Percentiles rank a stretch among this genome's conserved stretches.
Evolutionary conservation across 2,888 invertebrate species (phyloP).

Genomic region (Caenorhabditis wallacei): DNA sequence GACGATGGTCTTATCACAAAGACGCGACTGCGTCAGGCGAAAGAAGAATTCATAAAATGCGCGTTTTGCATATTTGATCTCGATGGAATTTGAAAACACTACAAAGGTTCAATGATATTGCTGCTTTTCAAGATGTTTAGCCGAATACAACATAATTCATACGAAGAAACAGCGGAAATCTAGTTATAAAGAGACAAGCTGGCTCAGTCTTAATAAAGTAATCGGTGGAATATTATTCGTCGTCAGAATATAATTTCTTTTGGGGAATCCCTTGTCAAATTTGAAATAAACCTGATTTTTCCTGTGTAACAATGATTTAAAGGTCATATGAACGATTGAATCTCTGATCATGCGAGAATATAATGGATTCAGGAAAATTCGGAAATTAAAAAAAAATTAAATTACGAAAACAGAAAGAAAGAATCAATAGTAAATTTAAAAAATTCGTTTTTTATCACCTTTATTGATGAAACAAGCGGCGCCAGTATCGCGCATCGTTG

Average conservation of each 20-base stretch:
- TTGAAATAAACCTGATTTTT: slow-evolving; percentile 27
- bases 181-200: too few species aligned
- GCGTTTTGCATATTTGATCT: slow-evolving; percentile 62
- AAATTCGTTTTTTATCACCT: too few species aligned
- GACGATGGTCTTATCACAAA: slow-evolving; percentile 15
- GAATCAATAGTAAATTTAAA: too few species aligned
- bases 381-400: too few species aligned
- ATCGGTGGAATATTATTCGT: too few species aligned
- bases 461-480: not conserved
- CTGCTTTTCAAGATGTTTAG: too few species aligned
- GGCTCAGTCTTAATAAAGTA: too few species aligned
- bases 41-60: slow-evolving; percentile 48
- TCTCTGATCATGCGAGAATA: slow-evolving; percentile 21
- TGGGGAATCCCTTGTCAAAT: slow-evolving; percentile 36
- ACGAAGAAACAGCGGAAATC: too few species aligned
- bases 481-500: not conserved
- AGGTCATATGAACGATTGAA: slow-evolving; percentile 37
- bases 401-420: too few species aligned
- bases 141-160: too few species aligned
- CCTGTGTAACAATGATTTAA: slow-evolving; percentile 22
- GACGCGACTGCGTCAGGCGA: slow-evolving; percentile 12
- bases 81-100: slow-evolving; percentile 33
- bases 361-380: too few species aligned
- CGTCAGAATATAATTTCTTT: not conserved
- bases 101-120: not conserved